phyloP scores from a whole-genome alignment of 2,113 vertebrate genomes.

The Theristicus caerulescens region DNA sequence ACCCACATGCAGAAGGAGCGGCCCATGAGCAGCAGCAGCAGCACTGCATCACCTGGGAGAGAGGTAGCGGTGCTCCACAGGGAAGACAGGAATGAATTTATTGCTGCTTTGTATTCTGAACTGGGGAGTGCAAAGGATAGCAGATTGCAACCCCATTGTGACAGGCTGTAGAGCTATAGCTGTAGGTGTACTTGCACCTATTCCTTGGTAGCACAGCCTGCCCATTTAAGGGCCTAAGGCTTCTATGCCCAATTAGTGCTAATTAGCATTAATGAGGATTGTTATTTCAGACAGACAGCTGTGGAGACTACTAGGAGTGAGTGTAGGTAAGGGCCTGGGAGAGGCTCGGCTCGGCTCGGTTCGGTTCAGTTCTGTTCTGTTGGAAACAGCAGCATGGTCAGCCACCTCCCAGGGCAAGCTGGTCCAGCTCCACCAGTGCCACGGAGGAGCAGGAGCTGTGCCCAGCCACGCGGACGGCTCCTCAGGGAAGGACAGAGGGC shows the following conservation, averaged over 20 bases:
- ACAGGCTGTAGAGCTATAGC: not conserved
- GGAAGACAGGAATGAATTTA: not conserved
- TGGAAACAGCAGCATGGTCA: not conserved
- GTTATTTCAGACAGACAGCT: not conserved
- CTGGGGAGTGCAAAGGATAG: not conserved
- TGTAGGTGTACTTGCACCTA: no score
- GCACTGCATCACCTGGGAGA: no score
- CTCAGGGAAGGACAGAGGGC: not conserved
- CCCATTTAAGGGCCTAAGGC: not conserved
- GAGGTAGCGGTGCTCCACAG: not conserved
- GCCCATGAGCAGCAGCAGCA: not conserved
- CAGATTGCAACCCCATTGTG: not conserved
- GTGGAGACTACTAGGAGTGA: not conserved
- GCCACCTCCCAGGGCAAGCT: not conserved
- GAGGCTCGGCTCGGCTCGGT: no score
- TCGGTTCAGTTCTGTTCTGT: not conserved
- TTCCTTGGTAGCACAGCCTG: not conserved
- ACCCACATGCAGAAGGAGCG: not conserved
- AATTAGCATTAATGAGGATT: not conserved
- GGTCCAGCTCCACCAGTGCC: not conserved
- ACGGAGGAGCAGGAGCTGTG: accelerated
- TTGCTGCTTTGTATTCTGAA: not conserved
- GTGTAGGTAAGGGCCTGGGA: not conserved
- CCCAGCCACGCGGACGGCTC: accelerated
- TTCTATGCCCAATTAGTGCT: not conserved